Evolutionary conservation across 2,797 vertebrate genomes (phyloP).

Genomic region (Hafferia zeledoni): DNA sequence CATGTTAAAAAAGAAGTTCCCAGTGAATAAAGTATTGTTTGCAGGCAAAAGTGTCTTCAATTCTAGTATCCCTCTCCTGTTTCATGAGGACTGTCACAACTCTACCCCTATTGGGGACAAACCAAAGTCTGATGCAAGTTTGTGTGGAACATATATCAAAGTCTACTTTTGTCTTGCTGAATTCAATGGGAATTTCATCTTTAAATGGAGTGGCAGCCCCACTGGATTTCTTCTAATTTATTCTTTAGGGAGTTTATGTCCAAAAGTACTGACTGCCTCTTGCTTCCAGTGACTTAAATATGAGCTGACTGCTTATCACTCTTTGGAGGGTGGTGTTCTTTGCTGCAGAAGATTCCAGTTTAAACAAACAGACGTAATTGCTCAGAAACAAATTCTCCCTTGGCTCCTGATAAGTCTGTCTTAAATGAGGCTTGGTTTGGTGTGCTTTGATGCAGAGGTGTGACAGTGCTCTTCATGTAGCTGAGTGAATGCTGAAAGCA

Average conservation of each 20-base stretch:
- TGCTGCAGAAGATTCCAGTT: neutral
- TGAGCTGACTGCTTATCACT: slow-evolving; percentile 16
- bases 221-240: slow-evolving; percentile 45
- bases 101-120: slow-evolving; percentile 18
- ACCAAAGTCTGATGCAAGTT: slow-evolving; percentile 32
- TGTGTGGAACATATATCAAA: slow-evolving; percentile 13
- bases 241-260: slow-evolving; percentile 37
- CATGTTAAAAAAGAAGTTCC: neutral
- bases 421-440: neutral
- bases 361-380: neutral
- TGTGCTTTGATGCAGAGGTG: neutral
- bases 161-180: slow-evolving; percentile 49
- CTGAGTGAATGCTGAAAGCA: neutral
- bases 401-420: neutral
- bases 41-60: neutral
- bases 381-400: neutral
- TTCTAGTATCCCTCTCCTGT: neutral
- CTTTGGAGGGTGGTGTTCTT: neutral
- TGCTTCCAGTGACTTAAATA: slow-evolving; percentile 10
- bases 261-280: neutral
- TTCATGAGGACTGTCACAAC: neutral
- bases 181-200: slow-evolving; percentile 63
- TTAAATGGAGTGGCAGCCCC: neutral
- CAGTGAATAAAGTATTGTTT: slow-evolving; percentile 9
- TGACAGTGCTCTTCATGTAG: neutral